phyloP scores from a whole-genome alignment of 2,888 invertebrate species.

The Scaeva pyrastri region DNA sequence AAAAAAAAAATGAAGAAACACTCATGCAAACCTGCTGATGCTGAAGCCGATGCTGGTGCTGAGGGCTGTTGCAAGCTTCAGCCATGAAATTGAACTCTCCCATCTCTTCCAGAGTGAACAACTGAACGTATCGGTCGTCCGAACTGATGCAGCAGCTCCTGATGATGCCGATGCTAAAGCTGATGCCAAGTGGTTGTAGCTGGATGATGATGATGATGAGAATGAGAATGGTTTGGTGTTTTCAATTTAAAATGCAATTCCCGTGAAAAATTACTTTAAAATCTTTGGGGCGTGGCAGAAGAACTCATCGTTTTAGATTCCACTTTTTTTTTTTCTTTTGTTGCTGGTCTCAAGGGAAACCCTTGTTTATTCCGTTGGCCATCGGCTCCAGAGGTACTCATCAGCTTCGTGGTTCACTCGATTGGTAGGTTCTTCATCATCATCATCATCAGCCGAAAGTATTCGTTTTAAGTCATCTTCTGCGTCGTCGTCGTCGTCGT shows the following conservation, averaged over 20 bases:
- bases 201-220: slow-evolving; percentile 66
- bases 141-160: slow-evolving; percentile 25
- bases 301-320: slow-evolving; percentile 77
- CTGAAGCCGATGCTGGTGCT: slow-evolving; percentile 58
- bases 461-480: background rate
- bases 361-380: slow-evolving; percentile 39
- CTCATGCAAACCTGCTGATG: slow-evolving; percentile 52
- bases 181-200: slow-evolving; percentile 3
- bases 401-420: slow-evolving; percentile 69
- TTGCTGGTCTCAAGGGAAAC: slow-evolving; percentile 41
- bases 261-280: slow-evolving; percentile 79
- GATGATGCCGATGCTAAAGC: slow-evolving; percentile 10
- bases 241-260: slow-evolving; percentile 81
- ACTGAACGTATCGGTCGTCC: background rate
- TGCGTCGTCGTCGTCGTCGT: slow-evolving; percentile 21
- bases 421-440: slow-evolving; percentile 76
- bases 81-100: slow-evolving; percentile 65
- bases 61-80: slow-evolving; percentile 43
- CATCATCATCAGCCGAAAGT: slow-evolving; percentile 57
- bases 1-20: slow-evolving; percentile 33
- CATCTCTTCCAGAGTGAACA: background rate
- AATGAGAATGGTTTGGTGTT: slow-evolving; percentile 76
- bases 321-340: slow-evolving; percentile 35
- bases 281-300: slow-evolving; percentile 79
- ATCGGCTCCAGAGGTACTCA: slow-evolving; percentile 68